Evolutionary conservation across 2,113 vertebrate species (phyloP), one percentile per base, ranked within the genome.

Genomic region (Synodontis membranacea): DNA sequence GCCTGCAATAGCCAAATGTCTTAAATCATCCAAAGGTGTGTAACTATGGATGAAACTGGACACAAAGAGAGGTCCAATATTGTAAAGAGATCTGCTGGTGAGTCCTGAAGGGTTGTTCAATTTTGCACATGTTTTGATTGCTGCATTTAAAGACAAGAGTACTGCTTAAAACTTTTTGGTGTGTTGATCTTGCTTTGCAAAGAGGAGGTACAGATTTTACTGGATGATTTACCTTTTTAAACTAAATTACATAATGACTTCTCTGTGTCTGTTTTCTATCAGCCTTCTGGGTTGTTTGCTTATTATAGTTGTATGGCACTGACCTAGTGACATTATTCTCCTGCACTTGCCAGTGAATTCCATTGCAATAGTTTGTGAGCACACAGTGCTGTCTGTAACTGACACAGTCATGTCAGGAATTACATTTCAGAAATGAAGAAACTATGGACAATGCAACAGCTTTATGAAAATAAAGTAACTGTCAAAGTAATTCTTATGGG

Each of bases 41-140:
- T 89, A 83, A 56, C 79, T 80, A 86, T 89, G 88, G 76, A 25
- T 87, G 79, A 76, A 75, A n/a, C 64, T 64, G 83, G 79, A 79
- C 58, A 87, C 10, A 58, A 66, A 44, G 54, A 76, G 42, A 83
- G 68, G 31, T 42, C 58, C 39, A 85, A 85, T 31, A 79, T 46
- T 66, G 50, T 54, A 58, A 82, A 82, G n/a, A 80, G 79, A 86
- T 80, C 83, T 83, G 74, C 58, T 83, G 88, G 88, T 89, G 23
- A 87, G 86, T 85, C 34, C 23, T 68, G 58, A 86, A 83, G 68
- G 50, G 3, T 74, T 76, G 34, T 58, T 75, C 17, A 37, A 17
- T 81, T 25, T 31, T 34, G 76, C 34, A 56, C 50, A 56, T 80
- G 39, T 56, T 78, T 52, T 50, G n/a, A 78, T 31, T 78, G 46